Percentiles rank a stretch among this genome's conserved stretches.
These are phyloP conservation scores for Nothobranchius kuhntae DNA, from an alignment of 2,113 vertebrate species.

Conservation along the genomic window DNA sequence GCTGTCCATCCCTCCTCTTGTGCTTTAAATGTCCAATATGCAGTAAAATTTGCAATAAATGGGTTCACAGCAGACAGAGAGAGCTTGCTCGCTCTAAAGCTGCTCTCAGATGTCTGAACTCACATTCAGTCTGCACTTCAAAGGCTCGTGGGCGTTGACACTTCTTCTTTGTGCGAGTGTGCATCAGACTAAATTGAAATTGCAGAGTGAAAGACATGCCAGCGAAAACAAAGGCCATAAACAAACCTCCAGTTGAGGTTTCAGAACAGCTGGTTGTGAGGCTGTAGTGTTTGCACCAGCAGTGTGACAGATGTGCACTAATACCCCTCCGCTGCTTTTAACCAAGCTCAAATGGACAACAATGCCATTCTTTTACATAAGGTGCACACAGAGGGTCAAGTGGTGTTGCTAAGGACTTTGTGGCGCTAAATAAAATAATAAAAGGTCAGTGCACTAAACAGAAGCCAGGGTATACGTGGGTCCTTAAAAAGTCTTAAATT, in stretches of 20 bases:
- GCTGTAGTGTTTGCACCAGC: constrained; percentile 64
- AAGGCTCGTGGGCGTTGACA: constrained; percentile 60
- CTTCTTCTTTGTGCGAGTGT: constrained; percentile 57
- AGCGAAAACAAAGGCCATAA: constrained; percentile 61
- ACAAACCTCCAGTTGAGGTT: constrained; percentile 49
- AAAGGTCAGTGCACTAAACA: not conserved
- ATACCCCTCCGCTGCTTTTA: constrained; percentile 42
- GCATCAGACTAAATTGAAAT: constrained; percentile 68
- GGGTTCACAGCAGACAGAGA: constrained; percentile 24
- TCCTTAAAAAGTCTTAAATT: no score
- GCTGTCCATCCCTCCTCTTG: constrained; percentile 3
- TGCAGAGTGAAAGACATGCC: constrained; percentile 44
- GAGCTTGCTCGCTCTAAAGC: constrained; percentile 16
- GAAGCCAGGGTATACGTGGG: no score
- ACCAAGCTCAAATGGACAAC: not conserved
- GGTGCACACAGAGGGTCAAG: not conserved
- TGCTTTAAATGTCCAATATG: constrained; percentile 10
- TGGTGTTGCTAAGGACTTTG: no score
- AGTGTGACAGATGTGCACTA: constrained; percentile 74
- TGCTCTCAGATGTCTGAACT: constrained; percentile 59
- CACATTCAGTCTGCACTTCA: constrained; percentile 62
- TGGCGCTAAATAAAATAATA: not conserved
- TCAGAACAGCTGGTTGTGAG: constrained; percentile 58
- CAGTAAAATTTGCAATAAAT: constrained; percentile 31
- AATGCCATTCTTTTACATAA: not conserved